Base-by-base conservation (phyloP, 2,888 invertebrate genomes). In the Anthophora plumipes region DNA sequence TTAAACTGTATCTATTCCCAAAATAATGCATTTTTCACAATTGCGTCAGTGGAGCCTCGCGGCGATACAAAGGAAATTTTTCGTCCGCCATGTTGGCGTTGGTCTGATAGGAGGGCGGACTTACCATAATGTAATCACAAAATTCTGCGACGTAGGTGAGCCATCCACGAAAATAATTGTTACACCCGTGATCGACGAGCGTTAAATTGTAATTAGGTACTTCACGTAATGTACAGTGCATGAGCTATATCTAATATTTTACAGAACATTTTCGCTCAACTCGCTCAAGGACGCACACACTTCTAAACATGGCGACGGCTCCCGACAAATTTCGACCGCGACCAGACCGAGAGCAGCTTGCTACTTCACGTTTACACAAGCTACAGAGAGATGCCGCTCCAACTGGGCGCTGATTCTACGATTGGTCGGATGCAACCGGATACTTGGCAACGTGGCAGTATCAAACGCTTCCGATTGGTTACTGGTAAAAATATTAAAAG, bases 81-180 rank as follows among this genome's bases (percentile, higher is more conserved):
- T 92, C 93, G 93, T 94, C 94, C 94, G 94, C 94, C 94, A 94
- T 93, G 91, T 93, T 93, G 93, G 93, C 94, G 92, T 93, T 92
- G 91, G 92, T 89, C 91, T 88, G 89, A 89, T 90, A 89, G 91
- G 92, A 92, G 91, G 92, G 92, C 93, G 91, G 93, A 94, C 95
- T 95, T 94, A 95, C 95, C 95, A 95, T 95, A 95, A 94, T 94
- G 95, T 95, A 95, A 95, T 96, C 95, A 95, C 94, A 94, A 95
- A 94, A 94, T 95, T 95, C 94, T 94, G 93, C 92, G 92, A 94
- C 94, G 94, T 93, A 93, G 93, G 90, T 91, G 91, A 92, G 94
- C 94, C 95, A 96, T 96, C 95, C 94, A 94, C 90, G 89, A 85
- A 88, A 92, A 93, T 94, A 93, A 94, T 93, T 92, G 92, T 91